Base-by-base conservation (phyloP, 2,888 invertebrate genomes). In the Mactromeris polynyma region DNA sequence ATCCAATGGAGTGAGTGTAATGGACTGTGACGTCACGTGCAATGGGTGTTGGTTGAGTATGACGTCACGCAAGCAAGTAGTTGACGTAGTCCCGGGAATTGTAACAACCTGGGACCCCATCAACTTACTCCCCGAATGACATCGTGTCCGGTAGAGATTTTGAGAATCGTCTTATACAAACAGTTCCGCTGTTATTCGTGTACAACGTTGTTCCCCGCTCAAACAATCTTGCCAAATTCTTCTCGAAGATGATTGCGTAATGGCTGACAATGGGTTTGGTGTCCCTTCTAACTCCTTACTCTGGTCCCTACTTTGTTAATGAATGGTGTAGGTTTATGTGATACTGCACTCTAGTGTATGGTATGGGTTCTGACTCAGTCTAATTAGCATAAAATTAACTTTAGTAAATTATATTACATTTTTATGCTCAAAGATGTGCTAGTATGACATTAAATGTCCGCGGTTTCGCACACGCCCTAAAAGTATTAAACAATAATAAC, bases 1-100 rank as follows among this genome's bases (percentile, higher is more conserved):
- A 2, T 21, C 51, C 54, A 54, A 3, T 54, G 19, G 6, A n/a
- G 4, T 51, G 4, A n/a, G 54, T 54, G 54, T n/a, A 6, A n/a
- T 54, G 19, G n/a, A 54, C n/a, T n/a, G 54, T 64, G 58, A 4
- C 58, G 26, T 26, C 26, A 6, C 0, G 3, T 64, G 58, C 11
- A n/a, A 64, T 64, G 6, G 58, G 58, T 26, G 3, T 19, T n/a
- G 0, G 26, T 26, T 64, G 58, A 11, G 6, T 64, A 64, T 26
- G 58, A 26, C 58, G 40, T 85, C 85, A 90, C 92, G 86, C 90
- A 85, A 89, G 95, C 93, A 93, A 95, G 95, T 94, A 95, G 94
- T 95, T 95, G 95, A 95, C 93, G 95, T 95, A 95, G 95, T 95
- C 95, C 95, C 94, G 94, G 94, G 94, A 92, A 88, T 38, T 36